Evolutionary conservation across 2,113 vertebrate species (phyloP), one percentile per base, ranked within the genome.

Genomic region (Aptenodytes patagonicus): DNA sequence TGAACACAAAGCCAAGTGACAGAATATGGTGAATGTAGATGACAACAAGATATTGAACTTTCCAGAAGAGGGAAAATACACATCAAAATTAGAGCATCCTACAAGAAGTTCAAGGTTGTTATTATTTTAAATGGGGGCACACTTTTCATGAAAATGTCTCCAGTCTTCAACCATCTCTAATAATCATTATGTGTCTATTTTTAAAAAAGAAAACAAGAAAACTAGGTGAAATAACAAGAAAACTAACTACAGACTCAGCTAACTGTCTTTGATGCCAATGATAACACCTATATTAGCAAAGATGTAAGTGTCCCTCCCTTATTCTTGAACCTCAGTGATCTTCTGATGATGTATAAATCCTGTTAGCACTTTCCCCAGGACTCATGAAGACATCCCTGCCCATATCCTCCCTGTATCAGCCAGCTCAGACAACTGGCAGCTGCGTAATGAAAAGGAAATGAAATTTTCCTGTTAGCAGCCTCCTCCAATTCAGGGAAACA

Each of bases 381-480:
- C 54, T 72, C 77, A n/a, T 0, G 0, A 81, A 92, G 77, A 44
- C n/a, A 47, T 42, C 54, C 32, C 61, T 84, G 87, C 62, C 73
- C 69, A 19, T 76, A 69, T 49, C 77, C 54, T 89, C 55, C 25
- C 51, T 22, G 19, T 29, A 34, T 52, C 80, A 72, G 52, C 21
- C 70, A 65, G 54, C 66, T 83, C 68, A 90, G 66, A 16, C 89
- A 90, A 55, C 51, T 3, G 0, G 81, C 89, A 94, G 77, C 91
- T 89, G 81, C 0, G 0, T 44, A 93, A 95, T 9, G 0, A 68
- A 94, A 92, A 94, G 52, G 79, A 95, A 94, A 93, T 93, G 31
- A 83, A 84, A 76, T 95, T 91, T 93, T 84, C 79, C 83, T 95
- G 58, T 93, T 88, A 83, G 79, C 69, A 88, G 58, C 57, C 72